phyloP scores from a whole-genome alignment of 2,113 vertebrate species.

The Vulpes vulpes region DNA sequence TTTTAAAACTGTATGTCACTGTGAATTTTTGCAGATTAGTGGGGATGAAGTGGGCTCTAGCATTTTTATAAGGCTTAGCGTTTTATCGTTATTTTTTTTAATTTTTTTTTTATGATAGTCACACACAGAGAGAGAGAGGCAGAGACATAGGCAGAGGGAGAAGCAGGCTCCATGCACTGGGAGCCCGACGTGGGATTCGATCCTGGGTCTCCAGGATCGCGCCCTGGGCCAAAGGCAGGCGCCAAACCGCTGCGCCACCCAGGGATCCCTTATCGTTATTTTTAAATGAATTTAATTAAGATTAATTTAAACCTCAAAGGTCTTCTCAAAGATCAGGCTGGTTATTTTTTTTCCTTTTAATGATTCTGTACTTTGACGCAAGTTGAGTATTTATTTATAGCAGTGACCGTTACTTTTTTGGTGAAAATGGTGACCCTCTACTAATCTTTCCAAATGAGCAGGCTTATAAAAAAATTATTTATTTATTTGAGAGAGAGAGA shows the following conservation, averaged over 20 bases:
- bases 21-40: not conserved
- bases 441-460: not conserved
- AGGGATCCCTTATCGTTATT: not conserved
- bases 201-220: no score
- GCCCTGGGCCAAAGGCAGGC: no score
- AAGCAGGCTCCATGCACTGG: no score
- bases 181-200: no score
- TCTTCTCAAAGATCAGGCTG: not conserved
- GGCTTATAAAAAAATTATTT: not conserved
- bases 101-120: no score
- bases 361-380: not conserved
- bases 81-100: not conserved
- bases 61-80: not conserved
- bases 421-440: conserved; percentile 1
- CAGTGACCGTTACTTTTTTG: not conserved
- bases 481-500: not conserved
- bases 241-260: no score
- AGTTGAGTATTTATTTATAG: not conserved
- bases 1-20: not conserved
- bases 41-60: not conserved
- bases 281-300: conserved; percentile 27
- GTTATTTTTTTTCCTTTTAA: not conserved
- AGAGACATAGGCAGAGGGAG: no score
- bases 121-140: no score
- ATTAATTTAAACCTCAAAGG: conserved; percentile 32